Percentiles rank a stretch among this genome's conserved stretches.
Conservation (phyloP, 2,888 invertebrate species). For the Drosophila maculinotata region DNA sequence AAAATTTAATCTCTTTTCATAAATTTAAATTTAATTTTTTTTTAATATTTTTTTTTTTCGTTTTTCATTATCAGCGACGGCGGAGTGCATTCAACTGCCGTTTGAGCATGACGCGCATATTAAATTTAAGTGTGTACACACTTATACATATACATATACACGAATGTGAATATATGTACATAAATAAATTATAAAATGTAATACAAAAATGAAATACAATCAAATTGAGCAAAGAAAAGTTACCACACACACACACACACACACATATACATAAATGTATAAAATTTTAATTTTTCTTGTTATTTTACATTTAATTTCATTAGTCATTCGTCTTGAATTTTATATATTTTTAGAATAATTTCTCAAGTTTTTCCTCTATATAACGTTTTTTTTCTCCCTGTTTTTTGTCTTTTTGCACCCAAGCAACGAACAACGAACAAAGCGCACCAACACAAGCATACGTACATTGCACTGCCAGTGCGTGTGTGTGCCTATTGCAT, state of each 20-base stretch:
- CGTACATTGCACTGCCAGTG: conserved; percentile 31
- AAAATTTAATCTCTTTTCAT: conserved; percentile 18
- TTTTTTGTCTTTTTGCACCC: conserved; percentile 40
- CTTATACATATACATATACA: conserved; percentile 8
- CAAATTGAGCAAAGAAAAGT: conserved; percentile 11
- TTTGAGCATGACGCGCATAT: conserved; percentile 56
- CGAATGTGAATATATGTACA: too few species aligned
- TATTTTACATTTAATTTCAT: conserved; percentile 4
- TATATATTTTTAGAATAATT: conserved; percentile 43
- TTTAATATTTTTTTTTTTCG: conserved; percentile 7
- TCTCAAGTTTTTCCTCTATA: conserved; percentile 38
- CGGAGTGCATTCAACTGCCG: conserved; percentile 73
- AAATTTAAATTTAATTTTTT: conserved; percentile 8
- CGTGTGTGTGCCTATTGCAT: conserved; percentile 27
- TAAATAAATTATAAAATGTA: conserved; percentile 30
- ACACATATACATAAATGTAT: conserved; percentile 9
- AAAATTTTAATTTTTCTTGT: conserved; percentile 1
- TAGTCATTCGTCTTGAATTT: conserved; percentile 7
- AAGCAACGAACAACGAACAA: conserved; percentile 69
- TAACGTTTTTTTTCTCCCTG: conserved; percentile 14
- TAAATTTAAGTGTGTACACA: conserved; percentile 18
- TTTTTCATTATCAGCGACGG: conserved; percentile 55
- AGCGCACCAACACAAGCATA: conserved; percentile 61
- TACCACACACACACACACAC: conserved; percentile 20
- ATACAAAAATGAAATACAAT: conserved; percentile 3